A percentile compares a stretch with the other conserved stretches of the same genome.
phyloP scores from a whole-genome alignment of 2,888 invertebrate species.

The Tetropium fuscum region DNA sequence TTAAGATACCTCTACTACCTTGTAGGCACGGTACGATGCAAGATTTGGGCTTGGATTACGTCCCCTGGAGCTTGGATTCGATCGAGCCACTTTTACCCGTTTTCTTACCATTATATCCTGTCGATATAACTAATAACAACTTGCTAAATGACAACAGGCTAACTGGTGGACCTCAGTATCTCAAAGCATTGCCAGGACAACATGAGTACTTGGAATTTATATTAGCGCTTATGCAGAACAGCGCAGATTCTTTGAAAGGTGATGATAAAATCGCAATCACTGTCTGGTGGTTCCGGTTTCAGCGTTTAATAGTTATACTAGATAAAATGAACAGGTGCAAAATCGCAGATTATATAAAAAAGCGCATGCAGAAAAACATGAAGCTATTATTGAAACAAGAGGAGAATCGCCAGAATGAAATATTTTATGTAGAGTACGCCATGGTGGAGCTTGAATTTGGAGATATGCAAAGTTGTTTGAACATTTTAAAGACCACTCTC shows the following conservation, averaged over 20 bases:
- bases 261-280: slow-evolving; percentile 69
- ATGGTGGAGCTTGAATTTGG: slow-evolving; percentile 71
- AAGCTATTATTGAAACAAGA: slow-evolving; percentile 70
- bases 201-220: slow-evolving; percentile 72
- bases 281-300: slow-evolving; percentile 75
- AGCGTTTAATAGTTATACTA: slow-evolving; percentile 68
- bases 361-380: slow-evolving; percentile 67
- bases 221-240: slow-evolving; percentile 67
- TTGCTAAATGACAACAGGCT: slow-evolving; percentile 66
- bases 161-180: slow-evolving; percentile 71
- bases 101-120: slow-evolving; percentile 59
- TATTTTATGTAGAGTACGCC: slow-evolving; percentile 74
- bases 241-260: slow-evolving; percentile 66
- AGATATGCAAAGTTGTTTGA: slow-evolving; percentile 58
- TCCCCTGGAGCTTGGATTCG: slow-evolving; percentile 67
- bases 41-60: slow-evolving; percentile 63
- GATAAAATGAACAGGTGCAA: slow-evolving; percentile 66
- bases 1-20: slow-evolving; percentile 71
- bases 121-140: slow-evolving; percentile 58
- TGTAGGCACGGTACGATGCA: slow-evolving; percentile 65
- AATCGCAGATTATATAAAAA: slow-evolving; percentile 62
- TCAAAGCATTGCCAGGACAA: slow-evolving; percentile 71
- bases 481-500: slow-evolving; percentile 21
- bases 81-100: slow-evolving; percentile 68
- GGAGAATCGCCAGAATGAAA: slow-evolving; percentile 69